Percentiles rank a stretch among this genome's conserved stretches.
These are phyloP conservation scores for Glareola pratincola DNA, from an alignment of 2,113 vertebrate genomes.

Conservation along the genomic window DNA sequence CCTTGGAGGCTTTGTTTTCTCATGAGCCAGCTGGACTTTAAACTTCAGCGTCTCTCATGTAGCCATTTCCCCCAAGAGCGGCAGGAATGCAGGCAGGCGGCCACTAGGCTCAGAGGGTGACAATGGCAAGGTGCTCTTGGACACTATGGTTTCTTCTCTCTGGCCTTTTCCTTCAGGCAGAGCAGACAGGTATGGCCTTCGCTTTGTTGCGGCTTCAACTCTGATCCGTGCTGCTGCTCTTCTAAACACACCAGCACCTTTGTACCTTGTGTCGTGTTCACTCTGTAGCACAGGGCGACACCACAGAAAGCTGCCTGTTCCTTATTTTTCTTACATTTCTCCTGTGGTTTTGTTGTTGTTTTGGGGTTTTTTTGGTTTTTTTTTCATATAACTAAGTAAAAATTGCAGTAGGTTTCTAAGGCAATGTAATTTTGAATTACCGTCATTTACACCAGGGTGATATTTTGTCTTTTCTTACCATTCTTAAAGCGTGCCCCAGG, in stretches of 20 bases:
- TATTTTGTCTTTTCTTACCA: background rate
- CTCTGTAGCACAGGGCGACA: background rate
- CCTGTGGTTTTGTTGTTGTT: background rate
- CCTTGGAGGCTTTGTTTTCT: conserved; percentile 28
- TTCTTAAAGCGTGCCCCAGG: background rate
- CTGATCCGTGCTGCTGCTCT: background rate
- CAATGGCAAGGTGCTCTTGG: conserved; percentile 60
- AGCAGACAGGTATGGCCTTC: conserved; percentile 70
- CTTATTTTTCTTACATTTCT: background rate
- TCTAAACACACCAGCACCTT: background rate
- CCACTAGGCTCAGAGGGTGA: background rate
- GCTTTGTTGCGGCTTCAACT: background rate
- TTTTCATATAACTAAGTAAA: background rate
- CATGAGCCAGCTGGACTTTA: conserved; percentile 62
- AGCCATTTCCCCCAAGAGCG: background rate
- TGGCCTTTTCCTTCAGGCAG: conserved; percentile 53
- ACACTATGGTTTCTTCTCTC: conserved; percentile 42
- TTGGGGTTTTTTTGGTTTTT: background rate
- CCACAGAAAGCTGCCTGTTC: background rate
- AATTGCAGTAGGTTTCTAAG: background rate
- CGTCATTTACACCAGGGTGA: background rate
- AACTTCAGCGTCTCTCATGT: background rate
- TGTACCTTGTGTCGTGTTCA: background rate
- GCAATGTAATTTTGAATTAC: background rate
- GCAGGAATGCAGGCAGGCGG: background rate